A percentile compares a stretch with the other conserved stretches of the same genome.
Conservation (phyloP, 1,140 invertebrate species). For the Pseudomyrmex cubaensis region DNA sequence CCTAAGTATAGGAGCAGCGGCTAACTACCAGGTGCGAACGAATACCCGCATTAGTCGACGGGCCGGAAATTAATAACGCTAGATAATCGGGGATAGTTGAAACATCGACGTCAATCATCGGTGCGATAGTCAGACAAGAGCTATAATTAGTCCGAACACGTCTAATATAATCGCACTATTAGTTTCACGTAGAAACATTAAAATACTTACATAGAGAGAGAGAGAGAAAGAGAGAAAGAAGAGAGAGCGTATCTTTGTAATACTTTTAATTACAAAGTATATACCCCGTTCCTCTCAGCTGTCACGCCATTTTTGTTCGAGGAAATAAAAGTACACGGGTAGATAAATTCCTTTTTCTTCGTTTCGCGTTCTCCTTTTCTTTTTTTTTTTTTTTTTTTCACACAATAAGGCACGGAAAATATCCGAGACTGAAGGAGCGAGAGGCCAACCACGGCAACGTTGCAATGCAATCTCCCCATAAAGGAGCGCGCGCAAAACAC, state of each 20-base stretch:
- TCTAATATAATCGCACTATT: conserved; percentile 36
- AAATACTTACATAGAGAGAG: background rate
- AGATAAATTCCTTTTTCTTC: conserved; percentile 19
- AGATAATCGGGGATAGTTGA: conserved; percentile 54
- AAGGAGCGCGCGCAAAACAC: conserved; percentile 58
- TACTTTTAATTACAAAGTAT: conserved; percentile 38
- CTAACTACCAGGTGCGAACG: conserved; percentile 53
- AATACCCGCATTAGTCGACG: conserved; percentile 47
- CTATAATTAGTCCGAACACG: conserved; percentile 35
- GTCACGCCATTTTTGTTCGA: conserved; percentile 34
- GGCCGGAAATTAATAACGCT: conserved; percentile 50
- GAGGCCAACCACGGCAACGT: conserved; percentile 48
- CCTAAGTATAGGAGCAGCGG: conserved; percentile 39
- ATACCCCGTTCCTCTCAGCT: background rate
- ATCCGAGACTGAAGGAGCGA: conserved; percentile 43
- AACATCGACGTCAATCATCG: conserved; percentile 54
- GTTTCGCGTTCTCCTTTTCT: too few species aligned
- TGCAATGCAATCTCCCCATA: conserved; percentile 40
- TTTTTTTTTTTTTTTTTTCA: background rate
- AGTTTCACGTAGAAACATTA: conserved; percentile 37
- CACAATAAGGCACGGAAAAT: conserved; percentile 38
- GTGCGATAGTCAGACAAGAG: background rate
- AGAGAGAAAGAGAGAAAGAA: too few species aligned
- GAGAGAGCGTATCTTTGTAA: background rate
- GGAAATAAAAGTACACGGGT: conserved; percentile 31